Conservation (phyloP, 2,797 vertebrate genomes). For the Garrulus glandarius region DNA sequence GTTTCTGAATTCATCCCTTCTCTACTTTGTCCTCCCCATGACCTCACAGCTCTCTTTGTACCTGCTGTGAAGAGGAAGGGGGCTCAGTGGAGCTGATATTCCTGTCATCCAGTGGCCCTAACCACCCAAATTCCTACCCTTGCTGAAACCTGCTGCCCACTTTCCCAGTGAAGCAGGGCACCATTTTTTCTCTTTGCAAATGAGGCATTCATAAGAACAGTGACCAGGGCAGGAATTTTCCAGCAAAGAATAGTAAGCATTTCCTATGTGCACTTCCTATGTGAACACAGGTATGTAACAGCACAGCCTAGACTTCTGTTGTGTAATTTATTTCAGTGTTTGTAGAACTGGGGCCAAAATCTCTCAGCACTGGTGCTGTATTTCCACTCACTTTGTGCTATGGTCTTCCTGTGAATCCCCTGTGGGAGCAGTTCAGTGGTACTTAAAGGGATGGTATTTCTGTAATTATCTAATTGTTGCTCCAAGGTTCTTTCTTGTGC, state of each 20-base stretch:
- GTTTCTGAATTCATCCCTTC: background rate
- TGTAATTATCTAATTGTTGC: constrained; percentile 51
- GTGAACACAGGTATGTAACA: background rate
- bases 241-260: background rate
- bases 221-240: background rate
- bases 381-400: constrained; percentile 29
- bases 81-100: background rate
- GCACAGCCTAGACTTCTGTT: background rate
- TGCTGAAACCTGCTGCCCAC: background rate
- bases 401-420: constrained; percentile 46
- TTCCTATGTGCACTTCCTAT: background rate
- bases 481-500: constrained; percentile 11
- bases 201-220: background rate
- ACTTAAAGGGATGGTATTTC: constrained; percentile 57
- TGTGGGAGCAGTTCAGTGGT: background rate
- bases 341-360: background rate
- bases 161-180: background rate
- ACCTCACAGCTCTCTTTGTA: background rate
- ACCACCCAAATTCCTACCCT: background rate
- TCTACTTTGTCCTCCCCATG: background rate
- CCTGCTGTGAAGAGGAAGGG: background rate
- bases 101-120: background rate
- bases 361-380: constrained; percentile 42
- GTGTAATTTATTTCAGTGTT: background rate
- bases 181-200: background rate